Base-by-base conservation (phyloP, 2,888 invertebrate genomes). In the Hydriomena furcata region DNA sequence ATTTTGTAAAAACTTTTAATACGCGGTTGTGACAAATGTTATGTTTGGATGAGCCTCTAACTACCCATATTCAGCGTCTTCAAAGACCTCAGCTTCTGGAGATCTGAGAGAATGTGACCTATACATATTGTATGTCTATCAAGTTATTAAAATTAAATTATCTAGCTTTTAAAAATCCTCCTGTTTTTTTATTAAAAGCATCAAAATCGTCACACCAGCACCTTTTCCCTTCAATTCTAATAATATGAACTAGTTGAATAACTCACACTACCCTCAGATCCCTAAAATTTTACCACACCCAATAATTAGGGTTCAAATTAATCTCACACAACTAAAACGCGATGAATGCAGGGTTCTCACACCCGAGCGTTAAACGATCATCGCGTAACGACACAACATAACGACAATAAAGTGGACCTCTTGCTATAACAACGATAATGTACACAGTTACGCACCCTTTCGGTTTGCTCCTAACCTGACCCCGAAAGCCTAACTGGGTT, bases 361-460 rank as follows among this genome's bases (percentile, higher is more conserved):
- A 46, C 68, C 66, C 55, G 66, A 66, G 64, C 67, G 71, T 73
- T 73, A 80, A 82, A 79, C 76, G 74, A 81, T 79, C 76, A 79
- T 77, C 76, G 77, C 76, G 78, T 79, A 77, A 82, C 77, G 78
- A 79, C 69, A 77, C 73, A 77, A 79, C 78, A 81, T 79, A 79
- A 79, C 72, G 73, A 79, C 80, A 82, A 79, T 83, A 84, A 82
- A 82, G 72, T 79, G 74, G 69, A 74, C 81, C 79, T 82, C 80
- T 81, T 73, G 73, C 76, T 75, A 76, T 81, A 81, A 82, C 82
- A 79, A 84, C 82, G 79, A 82, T 84, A 81, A 83, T 78, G 73
- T 80, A 76, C 70, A 74, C 21, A 34, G 34, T 23, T 23, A 23
- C 21, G 35, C 74, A 80, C 83, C 83, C 82, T 82, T 82, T 57